Conservation (phyloP, 2,113 vertebrate genomes). For the Tragulus kanchil region DNA sequence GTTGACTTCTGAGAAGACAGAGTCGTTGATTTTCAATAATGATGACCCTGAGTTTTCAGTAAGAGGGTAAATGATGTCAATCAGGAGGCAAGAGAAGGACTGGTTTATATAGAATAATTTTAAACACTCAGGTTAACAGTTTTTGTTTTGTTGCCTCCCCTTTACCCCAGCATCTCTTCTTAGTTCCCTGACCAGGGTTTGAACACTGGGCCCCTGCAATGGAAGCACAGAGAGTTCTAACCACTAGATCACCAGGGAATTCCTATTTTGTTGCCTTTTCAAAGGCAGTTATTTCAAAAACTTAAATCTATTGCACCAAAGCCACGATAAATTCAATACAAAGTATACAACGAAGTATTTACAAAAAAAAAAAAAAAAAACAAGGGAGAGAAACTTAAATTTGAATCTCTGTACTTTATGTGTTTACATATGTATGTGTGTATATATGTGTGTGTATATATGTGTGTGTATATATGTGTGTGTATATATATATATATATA, state of each 20-base stretch:
- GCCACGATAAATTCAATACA: not conserved
- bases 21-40: not conserved
- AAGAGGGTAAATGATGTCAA: not conserved
- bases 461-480: too few species aligned
- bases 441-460: too few species aligned
- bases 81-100: not conserved
- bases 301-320: not conserved
- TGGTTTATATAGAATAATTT: not conserved
- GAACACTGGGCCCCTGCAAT: not conserved
- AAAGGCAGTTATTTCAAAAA: slow-evolving; percentile 1
- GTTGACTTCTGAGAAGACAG: not conserved
- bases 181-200: not conserved
- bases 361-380: not conserved
- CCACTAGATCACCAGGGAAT: not conserved
- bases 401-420: not conserved
- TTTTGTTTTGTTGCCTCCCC: not conserved
- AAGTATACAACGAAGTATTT: not conserved
- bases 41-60: not conserved
- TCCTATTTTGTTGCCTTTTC: not conserved
- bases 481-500: too few species aligned
- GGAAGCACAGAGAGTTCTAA: not conserved
- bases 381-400: not conserved
- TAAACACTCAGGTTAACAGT: not conserved
- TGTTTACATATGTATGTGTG: not conserved
- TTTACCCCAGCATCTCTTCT: not conserved